Percentiles rank a stretch among this genome's conserved stretches.
phyloP scores from a whole-genome alignment of 2,797 vertebrate genomes.

The Chanos chanos region DNA sequence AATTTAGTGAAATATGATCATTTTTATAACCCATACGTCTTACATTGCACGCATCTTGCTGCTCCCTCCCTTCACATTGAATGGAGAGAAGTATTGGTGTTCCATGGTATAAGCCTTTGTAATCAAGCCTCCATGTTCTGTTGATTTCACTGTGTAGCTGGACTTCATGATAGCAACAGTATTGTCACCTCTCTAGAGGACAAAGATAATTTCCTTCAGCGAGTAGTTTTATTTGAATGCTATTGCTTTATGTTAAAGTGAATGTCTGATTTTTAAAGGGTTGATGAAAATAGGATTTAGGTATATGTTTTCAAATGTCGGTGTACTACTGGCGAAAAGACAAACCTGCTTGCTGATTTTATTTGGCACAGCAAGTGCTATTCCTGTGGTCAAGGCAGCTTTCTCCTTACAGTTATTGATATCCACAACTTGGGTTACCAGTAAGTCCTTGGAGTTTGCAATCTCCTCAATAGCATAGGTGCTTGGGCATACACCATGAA shows the following conservation, averaged over 20 bases:
- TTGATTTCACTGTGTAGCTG: constrained; percentile 72
- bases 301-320: neutral
- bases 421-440: constrained; percentile 72
- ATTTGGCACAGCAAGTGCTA: constrained; percentile 65
- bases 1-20: no score
- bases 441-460: constrained; percentile 47
- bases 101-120: constrained; percentile 68
- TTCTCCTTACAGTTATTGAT: constrained; percentile 73
- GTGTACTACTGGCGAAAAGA: neutral
- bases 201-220: neutral
- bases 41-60: constrained; percentile 69
- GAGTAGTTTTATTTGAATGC: neutral
- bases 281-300: neutral
- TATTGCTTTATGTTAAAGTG: neutral
- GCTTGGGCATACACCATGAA: constrained; percentile 78
- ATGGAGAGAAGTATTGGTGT: constrained; percentile 70
- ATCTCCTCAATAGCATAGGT: constrained; percentile 72
- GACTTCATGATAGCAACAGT: constrained; percentile 66
- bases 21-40: no score
- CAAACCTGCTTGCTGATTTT: constrained; percentile 67
- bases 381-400: constrained; percentile 64
- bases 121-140: constrained; percentile 65
- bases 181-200: constrained; percentile 69
- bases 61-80: constrained; percentile 74
- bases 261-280: neutral